Evolutionary conservation across 2,113 vertebrate species (phyloP).

Genomic region (Phoenicopterus ruber): DNA sequence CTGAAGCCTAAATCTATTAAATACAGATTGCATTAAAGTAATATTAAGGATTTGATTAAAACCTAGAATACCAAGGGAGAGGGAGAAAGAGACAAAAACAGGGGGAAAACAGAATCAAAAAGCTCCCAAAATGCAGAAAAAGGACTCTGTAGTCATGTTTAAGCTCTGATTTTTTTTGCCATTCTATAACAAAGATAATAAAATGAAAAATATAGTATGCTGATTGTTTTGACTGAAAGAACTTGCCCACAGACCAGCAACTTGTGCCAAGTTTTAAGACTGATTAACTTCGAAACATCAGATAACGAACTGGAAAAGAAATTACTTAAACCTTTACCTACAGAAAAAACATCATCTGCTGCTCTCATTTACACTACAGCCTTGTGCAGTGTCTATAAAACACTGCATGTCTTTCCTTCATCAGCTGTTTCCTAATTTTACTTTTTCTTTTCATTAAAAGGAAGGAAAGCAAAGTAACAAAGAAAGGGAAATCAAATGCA

Average conservation of each 20-base stretch:
- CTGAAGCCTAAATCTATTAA: background rate
- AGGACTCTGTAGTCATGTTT: background rate
- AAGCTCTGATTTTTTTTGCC: background rate
- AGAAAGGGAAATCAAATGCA: background rate
- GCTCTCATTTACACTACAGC: background rate
- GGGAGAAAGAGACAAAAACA: background rate
- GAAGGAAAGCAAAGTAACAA: background rate
- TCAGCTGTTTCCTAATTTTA: background rate
- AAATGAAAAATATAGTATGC: background rate
- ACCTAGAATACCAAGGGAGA: background rate
- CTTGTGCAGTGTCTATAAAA: background rate
- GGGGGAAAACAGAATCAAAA: background rate
- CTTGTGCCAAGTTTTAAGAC: background rate
- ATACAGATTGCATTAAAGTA: slow-evolving; percentile 7
- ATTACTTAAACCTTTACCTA: background rate
- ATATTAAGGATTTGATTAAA: slow-evolving; percentile 5
- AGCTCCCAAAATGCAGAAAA: background rate
- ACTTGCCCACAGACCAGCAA: background rate
- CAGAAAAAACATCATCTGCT: background rate
- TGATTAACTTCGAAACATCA: background rate
- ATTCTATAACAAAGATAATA: background rate
- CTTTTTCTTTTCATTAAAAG: background rate
- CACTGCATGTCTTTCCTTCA: background rate
- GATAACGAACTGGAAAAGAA: background rate
- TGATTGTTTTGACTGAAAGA: background rate